Evolutionary conservation across 53 echinoderm and acorn worm species (phyloP), one percentile per base, ranked within the genome.

Genomic region (Patiria pectinifera): DNA sequence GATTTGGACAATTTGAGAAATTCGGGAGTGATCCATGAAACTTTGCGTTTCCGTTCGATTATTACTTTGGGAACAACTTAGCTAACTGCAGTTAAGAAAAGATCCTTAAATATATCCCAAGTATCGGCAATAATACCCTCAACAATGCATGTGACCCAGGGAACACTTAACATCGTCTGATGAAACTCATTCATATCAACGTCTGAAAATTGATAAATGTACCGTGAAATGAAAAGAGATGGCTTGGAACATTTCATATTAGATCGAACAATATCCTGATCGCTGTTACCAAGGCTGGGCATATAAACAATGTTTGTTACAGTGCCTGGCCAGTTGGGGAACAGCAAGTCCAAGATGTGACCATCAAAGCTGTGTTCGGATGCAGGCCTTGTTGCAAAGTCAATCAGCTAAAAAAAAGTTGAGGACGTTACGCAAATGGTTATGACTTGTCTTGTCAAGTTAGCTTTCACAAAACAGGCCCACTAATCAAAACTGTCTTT

Each of bases 61-160:
- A 66, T 61, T 85, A 19, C 16, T 63, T 84, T 69, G 23, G 70
- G 85, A 46, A 85, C 85, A 45, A 69, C 69, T 4, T 62, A 66
- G 23, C 48, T 85, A 18, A 48, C 18, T 62, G 85, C 70, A 66
- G 70, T 10, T 26, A 69, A 14, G 24, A 60, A 82, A 22, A 59
- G 43, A 60, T 82, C 82, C 11, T 53, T 82, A 4, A 82, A 82
- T 82, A 23, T 25, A 59, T 21, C 83, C 60, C 43, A 59, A 24
- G 62, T 24, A 58, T 83, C 83, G 25, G 8, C 6, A 83, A 83
- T 61, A 58, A 59, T 59, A 58, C 60, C 58, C 23, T 59, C 25
- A 58, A 59, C 82, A 82, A 21, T 82, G 53, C 82, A 59, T 59
- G 82, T 59, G 5, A 58, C 82, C 82, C 82, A 59, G 53, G 82